phyloP scores from a whole-genome alignment of 2,113 vertebrate genomes.

The Amia ocellicauda region DNA sequence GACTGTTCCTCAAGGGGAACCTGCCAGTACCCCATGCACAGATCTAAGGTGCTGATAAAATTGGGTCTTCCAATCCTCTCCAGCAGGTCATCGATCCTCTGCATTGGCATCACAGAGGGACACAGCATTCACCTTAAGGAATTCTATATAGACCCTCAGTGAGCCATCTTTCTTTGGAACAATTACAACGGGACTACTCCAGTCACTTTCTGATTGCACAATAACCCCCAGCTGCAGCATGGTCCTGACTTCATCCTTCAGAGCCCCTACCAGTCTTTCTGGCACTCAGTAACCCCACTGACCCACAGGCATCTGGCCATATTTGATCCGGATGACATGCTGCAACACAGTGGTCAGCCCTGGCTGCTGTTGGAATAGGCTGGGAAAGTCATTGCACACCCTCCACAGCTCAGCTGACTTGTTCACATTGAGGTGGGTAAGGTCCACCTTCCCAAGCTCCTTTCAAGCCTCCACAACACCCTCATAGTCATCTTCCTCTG shows the following conservation, averaged over 20 bases:
- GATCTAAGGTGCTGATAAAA: not conserved
- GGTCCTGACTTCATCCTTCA: not conserved
- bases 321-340: not conserved
- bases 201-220: slow-evolving; percentile 12
- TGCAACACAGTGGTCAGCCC: not conserved
- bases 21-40: not conserved
- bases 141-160: not conserved
- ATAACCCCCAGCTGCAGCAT: slow-evolving; percentile 14
- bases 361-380: not conserved
- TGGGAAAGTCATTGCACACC: not conserved
- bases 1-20: too few species aligned
- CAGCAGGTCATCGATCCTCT: not conserved
- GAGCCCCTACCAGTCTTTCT: not conserved
- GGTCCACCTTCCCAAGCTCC: not conserved
- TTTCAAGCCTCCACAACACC: not conserved
- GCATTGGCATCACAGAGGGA: slow-evolving; percentile 8
- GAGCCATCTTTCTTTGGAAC: slow-evolving; percentile 6
- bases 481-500: not conserved
- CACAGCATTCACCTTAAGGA: not conserved
- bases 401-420: not conserved
- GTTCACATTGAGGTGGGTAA: not conserved
- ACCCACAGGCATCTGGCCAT: not conserved
- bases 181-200: slow-evolving; percentile 17
- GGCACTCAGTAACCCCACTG: not conserved
- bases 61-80: not conserved